phyloP scores from a whole-genome alignment of 2,797 vertebrate species.

The Nothura maculosa region DNA sequence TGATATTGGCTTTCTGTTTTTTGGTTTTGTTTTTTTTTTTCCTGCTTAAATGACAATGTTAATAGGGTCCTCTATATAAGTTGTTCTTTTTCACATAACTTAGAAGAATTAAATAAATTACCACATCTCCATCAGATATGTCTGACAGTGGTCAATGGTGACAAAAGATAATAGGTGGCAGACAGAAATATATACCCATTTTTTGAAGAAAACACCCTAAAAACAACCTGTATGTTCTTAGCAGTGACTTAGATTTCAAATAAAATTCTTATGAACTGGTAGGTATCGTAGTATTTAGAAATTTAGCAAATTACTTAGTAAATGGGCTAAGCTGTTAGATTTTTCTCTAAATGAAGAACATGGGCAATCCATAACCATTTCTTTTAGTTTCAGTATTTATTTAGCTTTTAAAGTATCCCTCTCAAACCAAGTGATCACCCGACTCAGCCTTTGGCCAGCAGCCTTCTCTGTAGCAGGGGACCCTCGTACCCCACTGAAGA shows the following conservation, averaged over 20 bases:
- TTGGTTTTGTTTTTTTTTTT: too few relatives aligned
- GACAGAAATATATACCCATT: neutral
- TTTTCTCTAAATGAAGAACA: neutral
- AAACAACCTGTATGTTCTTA: fast-evolving
- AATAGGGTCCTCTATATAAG: neutral
- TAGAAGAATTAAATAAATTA: neutral
- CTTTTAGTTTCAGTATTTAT: neutral
- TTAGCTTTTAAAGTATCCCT: neutral
- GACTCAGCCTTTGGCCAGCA: neutral
- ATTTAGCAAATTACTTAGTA: neutral
- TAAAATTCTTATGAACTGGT: neutral
- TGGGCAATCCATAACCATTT: neutral
- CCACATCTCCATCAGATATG: neutral
- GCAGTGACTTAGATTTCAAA: neutral
- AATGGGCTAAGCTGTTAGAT: neutral
- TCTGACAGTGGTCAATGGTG: neutral
- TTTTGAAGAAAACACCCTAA: neutral
- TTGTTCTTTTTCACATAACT: neutral
- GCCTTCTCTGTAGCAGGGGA: neutral
- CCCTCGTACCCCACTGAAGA: neutral
- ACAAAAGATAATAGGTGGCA: neutral
- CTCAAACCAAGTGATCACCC: neutral
- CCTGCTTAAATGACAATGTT: neutral
- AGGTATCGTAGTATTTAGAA: too few relatives aligned
- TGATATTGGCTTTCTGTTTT: neutral